Percentiles rank a stretch among this genome's conserved stretches.
phyloP scores from a whole-genome alignment of 1,140 invertebrate genomes.

The Octopus bimaculoides region DNA sequence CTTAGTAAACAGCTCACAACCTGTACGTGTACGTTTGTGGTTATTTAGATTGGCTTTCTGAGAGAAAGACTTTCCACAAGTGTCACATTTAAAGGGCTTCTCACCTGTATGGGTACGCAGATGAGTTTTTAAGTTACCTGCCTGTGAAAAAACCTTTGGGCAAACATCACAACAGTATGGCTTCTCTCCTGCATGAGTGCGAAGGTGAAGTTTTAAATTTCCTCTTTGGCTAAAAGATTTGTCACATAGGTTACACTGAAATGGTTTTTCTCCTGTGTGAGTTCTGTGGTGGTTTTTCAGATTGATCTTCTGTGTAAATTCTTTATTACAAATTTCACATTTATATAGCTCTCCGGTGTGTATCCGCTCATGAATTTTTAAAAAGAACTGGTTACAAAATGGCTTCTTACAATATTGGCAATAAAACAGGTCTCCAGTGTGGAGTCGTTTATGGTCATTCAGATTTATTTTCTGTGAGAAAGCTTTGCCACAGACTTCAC shows the following conservation, averaged over 20 bases:
- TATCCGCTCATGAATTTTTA: slow-evolving; percentile 18
- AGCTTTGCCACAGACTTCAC: slow-evolving; percentile 19
- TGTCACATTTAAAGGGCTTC: slow-evolving; percentile 23
- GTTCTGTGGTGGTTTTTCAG: slow-evolving; percentile 61
- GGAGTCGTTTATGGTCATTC: slow-evolving; percentile 15
- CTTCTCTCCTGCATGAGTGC: slow-evolving; percentile 69
- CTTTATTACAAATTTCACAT: slow-evolving; percentile 84
- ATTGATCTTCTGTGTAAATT: slow-evolving; percentile 86
- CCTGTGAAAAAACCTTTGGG: slow-evolving; percentile 92
- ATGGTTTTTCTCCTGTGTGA: slow-evolving; percentile 56
- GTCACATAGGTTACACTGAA: slow-evolving; percentile 24
- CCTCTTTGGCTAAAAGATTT: slow-evolving; percentile 74
- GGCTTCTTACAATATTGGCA: slow-evolving; percentile 77
- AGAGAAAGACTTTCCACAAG: slow-evolving; percentile 21
- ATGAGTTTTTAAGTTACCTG: slow-evolving; percentile 95
- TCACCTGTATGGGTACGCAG: slow-evolving; percentile 22
- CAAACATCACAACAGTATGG: slow-evolving; percentile 95
- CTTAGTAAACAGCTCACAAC: not conserved
- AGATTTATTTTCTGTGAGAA: slow-evolving; percentile 19
- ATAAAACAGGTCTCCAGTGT: slow-evolving; percentile 51
- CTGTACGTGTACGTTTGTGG: slow-evolving; percentile 10
- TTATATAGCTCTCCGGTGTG: slow-evolving; percentile 8
- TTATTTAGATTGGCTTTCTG: slow-evolving; percentile 15
- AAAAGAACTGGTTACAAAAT: slow-evolving; percentile 67
- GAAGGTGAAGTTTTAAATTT: slow-evolving; percentile 40